Evolutionary conservation across 2,797 vertebrate genomes (phyloP), one percentile per base, ranked within the genome.

Genomic region (Percopsis omiscomaycus): DNA sequence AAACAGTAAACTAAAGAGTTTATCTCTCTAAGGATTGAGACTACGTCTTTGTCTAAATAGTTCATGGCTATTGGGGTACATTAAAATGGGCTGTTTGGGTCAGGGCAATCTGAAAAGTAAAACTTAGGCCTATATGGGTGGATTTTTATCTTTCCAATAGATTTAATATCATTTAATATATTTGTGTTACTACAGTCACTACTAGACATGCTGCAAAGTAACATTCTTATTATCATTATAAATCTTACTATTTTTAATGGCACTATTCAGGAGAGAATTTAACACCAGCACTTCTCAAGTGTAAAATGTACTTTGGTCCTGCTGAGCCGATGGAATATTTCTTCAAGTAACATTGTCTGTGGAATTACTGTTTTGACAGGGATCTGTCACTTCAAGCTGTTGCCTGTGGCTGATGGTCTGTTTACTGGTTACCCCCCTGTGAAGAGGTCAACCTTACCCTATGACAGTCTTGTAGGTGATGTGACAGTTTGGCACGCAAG

Each of bases 391-490:
- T 83, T 84, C 73, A 51, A 70, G 62, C 72, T 69, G 68, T 71
- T 69, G 79, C 79, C 71, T 80, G 81, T 76, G 69, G 85, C 74
- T 88, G 88, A 88, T 88, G 81, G 86, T 75, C 71, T 89, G 71
- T 80, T 88, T 84, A 79, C 74, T 55, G 55, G 50, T 62, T 77
- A 83, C 81, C 82, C 75, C 75, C 75, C 57, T 71, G 77, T 76
- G 59, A 66, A 13, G 68, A 69, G 83, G 78, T 80, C 82, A 81
- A 63, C 62, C 74, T 50, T 64, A 65, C 15, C 46, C 60, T 59
- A 55, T 71, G 78, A 73, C 71, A 73, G 79, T 14, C 44, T 15
- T 59, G 11, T 47, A 13, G 5, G 44, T 27, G 56, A 71, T 12
- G 14, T 27, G 56, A 75, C 83, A 79, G 73, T 69, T 78, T 78